These are phyloP conservation scores for Bagarius yarrelli DNA, from an alignment of 2,113 vertebrate genomes.

Conservation along the genomic window DNA sequence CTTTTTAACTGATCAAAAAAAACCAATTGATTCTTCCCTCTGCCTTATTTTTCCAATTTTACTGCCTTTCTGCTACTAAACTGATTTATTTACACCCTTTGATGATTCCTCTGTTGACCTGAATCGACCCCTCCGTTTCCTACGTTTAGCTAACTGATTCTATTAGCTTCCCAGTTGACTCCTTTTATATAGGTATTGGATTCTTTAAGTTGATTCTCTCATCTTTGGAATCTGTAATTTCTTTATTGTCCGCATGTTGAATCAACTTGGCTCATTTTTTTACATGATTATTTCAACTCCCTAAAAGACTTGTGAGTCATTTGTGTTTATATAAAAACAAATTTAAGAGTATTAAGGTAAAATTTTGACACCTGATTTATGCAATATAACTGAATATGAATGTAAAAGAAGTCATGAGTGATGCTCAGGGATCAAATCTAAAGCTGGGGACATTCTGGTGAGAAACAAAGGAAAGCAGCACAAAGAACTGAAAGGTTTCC, in stretches of 20 bases:
- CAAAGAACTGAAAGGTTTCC: constrained; percentile 8
- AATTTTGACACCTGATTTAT: not conserved
- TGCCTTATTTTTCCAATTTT: not conserved
- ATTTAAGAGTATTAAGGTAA: no score
- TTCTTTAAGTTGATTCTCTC: not conserved
- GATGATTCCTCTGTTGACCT: not conserved
- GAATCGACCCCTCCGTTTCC: not conserved
- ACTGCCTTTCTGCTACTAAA: not conserved
- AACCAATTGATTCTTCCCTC: not conserved
- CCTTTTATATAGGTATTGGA: not conserved
- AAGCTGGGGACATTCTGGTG: constrained; percentile 5
- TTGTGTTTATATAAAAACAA: not conserved
- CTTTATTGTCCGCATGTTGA: no score
- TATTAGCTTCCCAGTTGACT: no score
- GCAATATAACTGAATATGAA: not conserved
- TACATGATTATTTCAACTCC: not conserved
- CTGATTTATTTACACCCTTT: not conserved
- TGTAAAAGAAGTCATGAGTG: not conserved
- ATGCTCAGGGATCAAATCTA: not conserved
- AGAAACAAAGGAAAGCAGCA: constrained; percentile 14
- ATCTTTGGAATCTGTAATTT: not conserved
- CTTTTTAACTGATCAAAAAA: no score
- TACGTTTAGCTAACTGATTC: not conserved
- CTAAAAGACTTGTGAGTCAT: not conserved
- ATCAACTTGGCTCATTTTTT: no score